Base-by-base conservation (phyloP, 2,888 invertebrate genomes). In the Sialis fuliginosa region DNA sequence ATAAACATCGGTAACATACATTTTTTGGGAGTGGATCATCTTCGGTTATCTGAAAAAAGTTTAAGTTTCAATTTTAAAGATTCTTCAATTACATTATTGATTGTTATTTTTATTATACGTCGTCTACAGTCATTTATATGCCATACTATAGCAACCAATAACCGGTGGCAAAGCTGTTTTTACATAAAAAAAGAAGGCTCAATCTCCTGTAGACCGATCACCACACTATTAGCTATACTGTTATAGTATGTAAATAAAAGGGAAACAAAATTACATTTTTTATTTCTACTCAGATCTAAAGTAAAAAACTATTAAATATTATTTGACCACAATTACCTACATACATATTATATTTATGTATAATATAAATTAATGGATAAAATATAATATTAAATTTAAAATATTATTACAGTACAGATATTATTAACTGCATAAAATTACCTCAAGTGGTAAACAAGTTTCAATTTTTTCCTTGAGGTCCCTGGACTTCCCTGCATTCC, bases 1-100 rank as follows among this genome's bases (percentile, higher is more conserved):
- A 66, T 60, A 68, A 65, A 53, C 69, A 69, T 47, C 66, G 59
- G 55, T 64, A 67, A 57, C 69, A 69, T 42, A 68, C 55, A 49
- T 62, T 64, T 55, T 67, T 67, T 45, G 68, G 69, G 46, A 66
- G 55, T 12, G 60, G 53, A 53, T 68, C 68, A 52, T 63, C 57
- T 51, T 67, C 65, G 10, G 59, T 58, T 41, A 68, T 63, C 68
- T 68, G 58, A 6, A 59, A 60, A 49, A 47, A 40, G 43, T 22
- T 22, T 22, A 2, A 22, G 22, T 22, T 22, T 22, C 4, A 22
- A 22, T 22, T 22, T 22, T 22, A 22, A 22, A 22, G 2, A 22
- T 22, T 22, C 22, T 22, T 22, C 22, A 22, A 22, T 22, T 22
- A 22, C 22, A 22, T 22, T 22, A 22, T 22, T 22, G 22, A 22